Base-by-base conservation (phyloP, 2,797 vertebrate species). In the Cyclura pinguis region DNA sequence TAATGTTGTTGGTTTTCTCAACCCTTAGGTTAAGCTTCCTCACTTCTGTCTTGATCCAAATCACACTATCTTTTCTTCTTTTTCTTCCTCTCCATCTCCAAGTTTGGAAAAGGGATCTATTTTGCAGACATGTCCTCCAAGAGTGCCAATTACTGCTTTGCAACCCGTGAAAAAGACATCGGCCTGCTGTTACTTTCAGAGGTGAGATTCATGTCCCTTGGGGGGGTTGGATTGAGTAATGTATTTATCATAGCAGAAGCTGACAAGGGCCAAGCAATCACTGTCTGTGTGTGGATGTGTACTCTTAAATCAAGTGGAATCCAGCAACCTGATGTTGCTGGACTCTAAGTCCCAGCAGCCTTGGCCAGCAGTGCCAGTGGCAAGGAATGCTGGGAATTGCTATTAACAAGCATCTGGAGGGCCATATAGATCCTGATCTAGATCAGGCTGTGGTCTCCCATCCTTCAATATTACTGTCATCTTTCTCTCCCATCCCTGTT, bases 111-210 rank as follows among this genome's bases (percentile, higher is more conserved):
- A 97, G 98, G 98, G 0, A 98, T 99, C 96, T 99, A 99, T 94
- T 99, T 99, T 93, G 98, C 98, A 6, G 98, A 99, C 96, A 98
- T 99, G 98, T 98, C 98, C 1, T 99, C 98, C 62, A 99, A 99
- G 94, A 99, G 98, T 74, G 98, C 98, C 93, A 99, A 99, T 96
- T 99, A 99, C 96, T 99, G 98, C 94, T 98, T 98, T 78, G 95
- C 98, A 86, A 98, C 90, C 80, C 97, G 94, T 87, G 95, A 97
- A 88, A 98, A 97, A 91, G 94, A 97, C 5, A 83, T 93, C 0
- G 98, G 98, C 1, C 96, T 99, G 62, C 95, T 99, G 86, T 95
- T 99, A 9, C 96, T 99, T 38, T 98, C 97, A 80, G 98, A 99
- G 98, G 98, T 98, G 92, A 95, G 93, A 59, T 35, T 72, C 80